Evolutionary conservation across 2,888 invertebrate genomes (phyloP).

Genomic region (Rotaria macrura): DNA sequence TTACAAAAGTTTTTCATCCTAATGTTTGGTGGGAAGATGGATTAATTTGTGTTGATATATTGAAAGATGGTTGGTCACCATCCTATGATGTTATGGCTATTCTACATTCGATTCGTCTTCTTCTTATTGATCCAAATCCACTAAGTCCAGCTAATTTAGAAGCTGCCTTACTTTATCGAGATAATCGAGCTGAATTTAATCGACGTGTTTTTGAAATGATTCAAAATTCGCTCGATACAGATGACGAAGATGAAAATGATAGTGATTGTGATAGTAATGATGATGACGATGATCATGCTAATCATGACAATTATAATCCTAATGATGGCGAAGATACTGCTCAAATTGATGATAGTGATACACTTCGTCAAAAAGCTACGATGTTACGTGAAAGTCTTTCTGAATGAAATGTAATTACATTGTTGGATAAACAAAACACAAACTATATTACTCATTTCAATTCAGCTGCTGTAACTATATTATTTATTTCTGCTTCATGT

Average conservation of each 20-base stretch:
- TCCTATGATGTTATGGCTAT: not conserved
- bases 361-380: not conserved
- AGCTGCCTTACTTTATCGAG: not conserved
- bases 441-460: not conserved
- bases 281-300: not conserved
- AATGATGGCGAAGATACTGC: not conserved
- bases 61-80: slow-evolving; percentile 10
- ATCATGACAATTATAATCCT: not conserved
- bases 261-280: not conserved
- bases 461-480: not conserved
- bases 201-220: not conserved
- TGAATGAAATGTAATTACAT: not conserved
- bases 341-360: not conserved
- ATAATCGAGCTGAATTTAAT: slow-evolving; percentile 1
- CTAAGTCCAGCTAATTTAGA: slow-evolving; percentile 1
- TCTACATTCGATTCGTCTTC: slow-evolving; percentile 13
- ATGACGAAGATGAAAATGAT: not conserved
- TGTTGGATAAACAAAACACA: not conserved
- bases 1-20: not conserved
- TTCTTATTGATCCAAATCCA: slow-evolving; percentile 13
- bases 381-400: not conserved
- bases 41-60: not conserved
- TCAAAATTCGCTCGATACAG: not conserved
- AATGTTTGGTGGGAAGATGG: slow-evolving; percentile 20
- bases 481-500: no score